Base-by-base conservation (phyloP, 2,113 vertebrate species). In the Paracyprichromis sp. region DNA sequence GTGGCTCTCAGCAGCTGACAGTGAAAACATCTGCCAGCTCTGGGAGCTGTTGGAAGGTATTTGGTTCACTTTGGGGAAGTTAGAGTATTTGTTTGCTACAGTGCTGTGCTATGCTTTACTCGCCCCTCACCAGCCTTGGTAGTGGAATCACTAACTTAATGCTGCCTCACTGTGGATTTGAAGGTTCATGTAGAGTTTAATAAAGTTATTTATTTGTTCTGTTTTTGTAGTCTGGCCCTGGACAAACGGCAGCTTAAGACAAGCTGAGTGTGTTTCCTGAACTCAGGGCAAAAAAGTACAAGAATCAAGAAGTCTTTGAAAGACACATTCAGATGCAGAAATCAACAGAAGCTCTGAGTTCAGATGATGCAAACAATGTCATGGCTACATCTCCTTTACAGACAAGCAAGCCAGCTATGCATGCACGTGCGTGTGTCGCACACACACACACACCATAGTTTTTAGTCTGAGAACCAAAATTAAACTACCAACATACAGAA, bases 341-440 rank as follows among this genome's bases (percentile, higher is more conserved):
- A 92, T 40, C 87, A 86, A 90, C 14, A 82, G 3, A 81, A 89
- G 53, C 40, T 31, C 1, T 40, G 40, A 26, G 38, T 7, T 16
- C 26, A 78, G 26, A 31, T 17, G 26, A 78, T 13, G 45, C 71
- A 50, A 47, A 76, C 69, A 1, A 85, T 54, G 17, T 85, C 69
- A 81, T 86, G 83, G 76, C 59, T 86, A 78, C 92, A 88, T 91
- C 93, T 96, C 94, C 94, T 96, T 85, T 79, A 86, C 87, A 88
- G 24, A 93, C 88, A 85, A 83, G 88, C 90, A 92, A 94, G 94
- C 96, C 71, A 29, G 11, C 40, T 47, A 19, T 24, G 36, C 66
- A 71, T 24, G 40, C 21, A 73, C 17, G 31, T 63, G 31, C 0
- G 16, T 63, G 61, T 66, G 31, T 36, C 10, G 19, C 19, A 94